Evolutionary conservation across 2,888 invertebrate genomes (phyloP).

Genomic region (Biston betularia): DNA sequence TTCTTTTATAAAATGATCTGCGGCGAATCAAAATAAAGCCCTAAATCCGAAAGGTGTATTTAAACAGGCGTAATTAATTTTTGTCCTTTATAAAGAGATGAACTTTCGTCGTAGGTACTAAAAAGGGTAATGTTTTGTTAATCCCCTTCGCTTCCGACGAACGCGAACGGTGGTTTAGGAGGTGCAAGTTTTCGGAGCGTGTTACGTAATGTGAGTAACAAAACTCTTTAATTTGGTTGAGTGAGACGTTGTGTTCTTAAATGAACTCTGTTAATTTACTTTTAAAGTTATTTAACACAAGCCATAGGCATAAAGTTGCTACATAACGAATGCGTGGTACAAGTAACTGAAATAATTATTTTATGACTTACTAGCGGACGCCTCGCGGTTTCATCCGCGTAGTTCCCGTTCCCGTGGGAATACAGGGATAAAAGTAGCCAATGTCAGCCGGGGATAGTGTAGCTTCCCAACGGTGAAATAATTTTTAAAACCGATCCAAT

Average conservation of each 20-base stretch:
- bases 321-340: not conserved
- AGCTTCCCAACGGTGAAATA: no score
- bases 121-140: conserved; percentile 64
- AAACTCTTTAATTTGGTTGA: conserved; percentile 36
- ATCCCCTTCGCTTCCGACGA: conserved; percentile 55
- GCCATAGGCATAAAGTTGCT: not conserved
- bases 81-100: conserved; percentile 57
- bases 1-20: conserved; percentile 13
- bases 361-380: no score
- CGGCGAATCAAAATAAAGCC: conserved; percentile 37
- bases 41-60: conserved; percentile 39
- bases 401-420: no score
- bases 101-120: conserved; percentile 51
- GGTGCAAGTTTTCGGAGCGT: conserved; percentile 17
- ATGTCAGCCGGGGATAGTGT: no score
- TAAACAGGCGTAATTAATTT: conserved; percentile 58
- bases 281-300: not conserved
- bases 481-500: no score
- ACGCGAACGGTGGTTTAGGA: conserved; percentile 5
- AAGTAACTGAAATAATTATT: not conserved
- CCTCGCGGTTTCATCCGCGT: no score
- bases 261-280: conserved; percentile 19
- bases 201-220: conserved; percentile 36
- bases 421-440: no score
- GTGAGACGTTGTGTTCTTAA: conserved; percentile 39